phyloP scores from a whole-genome alignment of 2,113 vertebrate species.

The Marmota monax region DNA sequence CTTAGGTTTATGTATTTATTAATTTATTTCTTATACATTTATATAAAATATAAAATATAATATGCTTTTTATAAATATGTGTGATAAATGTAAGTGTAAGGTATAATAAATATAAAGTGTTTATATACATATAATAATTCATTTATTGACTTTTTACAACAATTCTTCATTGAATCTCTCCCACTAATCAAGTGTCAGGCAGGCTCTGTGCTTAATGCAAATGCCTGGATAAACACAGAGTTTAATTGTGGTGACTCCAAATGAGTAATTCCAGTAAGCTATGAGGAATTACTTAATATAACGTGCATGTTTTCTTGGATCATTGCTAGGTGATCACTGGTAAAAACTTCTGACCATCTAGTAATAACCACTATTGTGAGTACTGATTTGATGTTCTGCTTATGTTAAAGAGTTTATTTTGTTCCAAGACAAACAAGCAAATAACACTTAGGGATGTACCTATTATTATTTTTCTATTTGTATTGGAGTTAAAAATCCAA shows the following conservation, averaged over 20 bases:
- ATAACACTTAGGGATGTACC: accelerated
- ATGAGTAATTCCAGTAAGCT: neutral
- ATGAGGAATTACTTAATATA: neutral
- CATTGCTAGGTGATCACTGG: neutral
- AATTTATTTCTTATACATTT: neutral
- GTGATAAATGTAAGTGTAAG: neutral
- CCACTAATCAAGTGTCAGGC: neutral
- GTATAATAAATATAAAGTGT: neutral
- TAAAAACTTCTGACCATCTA: neutral
- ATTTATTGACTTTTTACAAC: neutral
- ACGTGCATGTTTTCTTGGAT: neutral
- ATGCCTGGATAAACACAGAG: neutral
- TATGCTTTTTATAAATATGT: neutral
- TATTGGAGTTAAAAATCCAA: neutral
- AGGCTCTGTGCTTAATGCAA: neutral
- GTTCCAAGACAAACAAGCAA: neutral
- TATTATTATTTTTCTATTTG: neutral
- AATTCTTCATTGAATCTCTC: neutral
- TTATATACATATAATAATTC: too few relatives aligned
- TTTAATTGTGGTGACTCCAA: neutral
- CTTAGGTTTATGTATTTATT: neutral
- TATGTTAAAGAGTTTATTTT: neutral
- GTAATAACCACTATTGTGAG: neutral
- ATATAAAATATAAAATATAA: neutral
- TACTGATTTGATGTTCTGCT: neutral